Conservation (phyloP, 2,113 vertebrate species). For the Puma concolor region DNA sequence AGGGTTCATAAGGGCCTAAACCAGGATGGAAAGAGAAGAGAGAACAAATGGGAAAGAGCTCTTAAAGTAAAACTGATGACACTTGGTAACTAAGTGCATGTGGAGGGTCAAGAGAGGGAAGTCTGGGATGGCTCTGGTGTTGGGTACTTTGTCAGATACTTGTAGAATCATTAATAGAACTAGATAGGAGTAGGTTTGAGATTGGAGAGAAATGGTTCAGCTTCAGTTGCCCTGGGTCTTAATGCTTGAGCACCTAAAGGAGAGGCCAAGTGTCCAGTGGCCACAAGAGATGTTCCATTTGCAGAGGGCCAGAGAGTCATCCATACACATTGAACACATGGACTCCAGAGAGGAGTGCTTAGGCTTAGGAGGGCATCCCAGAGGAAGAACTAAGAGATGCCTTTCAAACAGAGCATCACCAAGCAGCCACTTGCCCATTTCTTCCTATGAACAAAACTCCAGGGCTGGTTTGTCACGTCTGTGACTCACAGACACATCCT, state of each 20-base stretch:
- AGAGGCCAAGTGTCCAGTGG: neutral
- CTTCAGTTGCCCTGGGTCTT: neutral
- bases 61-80: neutral
- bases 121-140: neutral
- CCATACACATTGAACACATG: neutral
- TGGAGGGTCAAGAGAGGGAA: neutral
- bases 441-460: neutral
- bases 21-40: neutral
- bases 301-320: neutral
- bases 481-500: rapidly evolving
- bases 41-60: neutral
- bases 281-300: neutral
- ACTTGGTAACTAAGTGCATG: neutral
- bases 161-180: neutral
- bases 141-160: neutral
- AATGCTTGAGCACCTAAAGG: neutral
- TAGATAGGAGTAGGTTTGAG: neutral
- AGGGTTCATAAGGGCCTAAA: neutral
- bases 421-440: rapidly evolving
- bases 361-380: too few relatives aligned
- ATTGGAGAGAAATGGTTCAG: neutral
- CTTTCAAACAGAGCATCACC: neutral
- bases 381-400: neutral
- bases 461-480: neutral
- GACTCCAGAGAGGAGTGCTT: neutral